These are phyloP conservation scores for Rosalia funebris DNA, from an alignment of 2,888 invertebrate genomes.

Conservation along the genomic window DNA sequence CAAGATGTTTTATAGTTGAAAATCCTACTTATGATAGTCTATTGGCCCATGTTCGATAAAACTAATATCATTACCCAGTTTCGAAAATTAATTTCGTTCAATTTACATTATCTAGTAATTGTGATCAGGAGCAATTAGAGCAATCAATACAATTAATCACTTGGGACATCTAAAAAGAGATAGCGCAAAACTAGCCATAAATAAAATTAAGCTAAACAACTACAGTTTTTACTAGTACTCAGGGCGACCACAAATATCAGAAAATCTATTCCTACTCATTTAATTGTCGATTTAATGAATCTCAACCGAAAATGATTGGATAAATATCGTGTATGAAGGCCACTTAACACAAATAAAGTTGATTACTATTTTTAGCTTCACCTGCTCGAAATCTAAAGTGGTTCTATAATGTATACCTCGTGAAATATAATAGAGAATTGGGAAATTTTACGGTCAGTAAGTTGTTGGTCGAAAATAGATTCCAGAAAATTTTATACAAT, in stretches of 20 bases:
- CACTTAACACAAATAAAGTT: conserved; percentile 43
- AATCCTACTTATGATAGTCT: too few relatives aligned
- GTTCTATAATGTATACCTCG: conserved; percentile 38
- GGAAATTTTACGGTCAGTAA: conserved; percentile 21
- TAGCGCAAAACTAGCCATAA: too few relatives aligned
- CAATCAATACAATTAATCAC: too few relatives aligned
- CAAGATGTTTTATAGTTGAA: too few relatives aligned
- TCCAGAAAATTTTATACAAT: conserved; percentile 4
- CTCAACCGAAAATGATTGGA: conserved; percentile 40
- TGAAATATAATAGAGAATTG: conserved; percentile 30
- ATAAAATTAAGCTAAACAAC: too few relatives aligned
- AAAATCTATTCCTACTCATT: conserved; percentile 29
- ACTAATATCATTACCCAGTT: too few relatives aligned
- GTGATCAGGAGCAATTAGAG: too few relatives aligned
- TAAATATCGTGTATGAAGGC: conserved; percentile 42
- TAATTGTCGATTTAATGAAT: conserved; percentile 33
- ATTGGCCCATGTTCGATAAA: too few relatives aligned
- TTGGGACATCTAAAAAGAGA: too few relatives aligned
- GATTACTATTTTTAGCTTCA: conserved; percentile 41
- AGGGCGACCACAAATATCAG: conserved; percentile 24
- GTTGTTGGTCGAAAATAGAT: conserved; percentile 22
- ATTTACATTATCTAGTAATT: too few relatives aligned
- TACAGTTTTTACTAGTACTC: too few relatives aligned
- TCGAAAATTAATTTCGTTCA: too few relatives aligned
- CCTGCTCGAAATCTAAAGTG: conserved; percentile 41